These are phyloP conservation scores for Metacarcinus magister DNA, from an alignment of 2,888 invertebrate genomes.

Conservation along the genomic window DNA sequence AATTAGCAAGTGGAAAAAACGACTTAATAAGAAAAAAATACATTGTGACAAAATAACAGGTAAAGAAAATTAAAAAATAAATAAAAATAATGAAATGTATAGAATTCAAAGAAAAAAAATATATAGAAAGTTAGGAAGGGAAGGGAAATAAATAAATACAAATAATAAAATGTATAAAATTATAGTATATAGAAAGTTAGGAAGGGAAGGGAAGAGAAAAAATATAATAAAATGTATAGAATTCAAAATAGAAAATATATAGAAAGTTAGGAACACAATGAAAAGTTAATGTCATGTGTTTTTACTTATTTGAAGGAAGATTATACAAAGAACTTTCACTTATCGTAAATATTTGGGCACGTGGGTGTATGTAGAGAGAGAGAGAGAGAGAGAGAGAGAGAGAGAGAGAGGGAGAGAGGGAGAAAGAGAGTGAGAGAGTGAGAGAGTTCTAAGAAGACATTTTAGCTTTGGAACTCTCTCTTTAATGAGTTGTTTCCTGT, in stretches of 20 bases:
- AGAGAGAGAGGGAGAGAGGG: conserved; percentile 40
- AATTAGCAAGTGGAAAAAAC: no score
- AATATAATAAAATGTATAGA: neutral
- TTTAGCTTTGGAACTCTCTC: neutral
- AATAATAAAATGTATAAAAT: no score
- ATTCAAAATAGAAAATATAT: neutral
- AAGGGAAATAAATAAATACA: neutral
- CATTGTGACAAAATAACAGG: no score
- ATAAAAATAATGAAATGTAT: no score
- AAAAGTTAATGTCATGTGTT: neutral
- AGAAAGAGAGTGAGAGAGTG: conserved; percentile 3
- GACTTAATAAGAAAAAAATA: no score
- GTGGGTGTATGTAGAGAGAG: neutral
- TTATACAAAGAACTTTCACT: neutral
- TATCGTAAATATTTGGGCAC: neutral
- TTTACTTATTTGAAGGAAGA: neutral
- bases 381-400: conserved; percentile 48
- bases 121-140: no score
- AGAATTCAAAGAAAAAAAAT: no score
- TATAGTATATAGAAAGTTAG: no score
- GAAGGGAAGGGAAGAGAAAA: neutral
- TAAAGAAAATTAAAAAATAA: no score
- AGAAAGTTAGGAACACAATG: neutral
- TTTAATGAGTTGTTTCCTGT: neutral
- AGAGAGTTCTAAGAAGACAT: neutral